These are phyloP conservation scores for Anabas testudineus DNA, from an alignment of 2,797 vertebrate species.

Conservation along the genomic window DNA sequence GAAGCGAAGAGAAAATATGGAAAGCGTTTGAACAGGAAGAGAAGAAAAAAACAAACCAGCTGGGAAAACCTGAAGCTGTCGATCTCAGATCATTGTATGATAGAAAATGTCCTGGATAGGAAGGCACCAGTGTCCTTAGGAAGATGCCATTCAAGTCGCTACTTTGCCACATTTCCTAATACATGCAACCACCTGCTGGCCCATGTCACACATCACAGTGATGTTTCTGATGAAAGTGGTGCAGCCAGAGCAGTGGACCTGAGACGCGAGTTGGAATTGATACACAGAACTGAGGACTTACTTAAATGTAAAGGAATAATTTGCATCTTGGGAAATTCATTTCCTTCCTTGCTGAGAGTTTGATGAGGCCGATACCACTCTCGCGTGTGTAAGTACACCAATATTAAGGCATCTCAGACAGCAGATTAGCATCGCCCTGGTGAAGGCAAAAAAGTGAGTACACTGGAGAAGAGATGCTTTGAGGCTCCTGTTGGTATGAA, in stretches of 20 bases:
- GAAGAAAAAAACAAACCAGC: neutral
- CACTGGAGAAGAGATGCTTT: too few relatives aligned
- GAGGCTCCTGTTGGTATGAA: too few relatives aligned
- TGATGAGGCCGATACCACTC: too few relatives aligned
- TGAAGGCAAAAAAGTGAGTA: too few relatives aligned
- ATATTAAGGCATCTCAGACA: neutral
- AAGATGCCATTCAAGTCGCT: neutral
- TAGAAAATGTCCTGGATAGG: neutral
- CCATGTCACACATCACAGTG: neutral
- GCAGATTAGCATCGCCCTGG: neutral
- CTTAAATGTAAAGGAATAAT: neutral
- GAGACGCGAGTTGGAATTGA: neutral
- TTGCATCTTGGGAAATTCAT: neutral
- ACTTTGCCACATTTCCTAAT: neutral
- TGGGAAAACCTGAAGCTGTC: constrained; percentile 15
- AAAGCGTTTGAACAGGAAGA: constrained; percentile 42
- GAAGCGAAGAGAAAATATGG: neutral
- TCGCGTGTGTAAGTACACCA: neutral
- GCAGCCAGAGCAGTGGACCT: neutral
- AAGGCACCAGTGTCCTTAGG: neutral
- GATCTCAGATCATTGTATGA: neutral
- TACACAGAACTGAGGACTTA: neutral
- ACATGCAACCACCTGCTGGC: neutral
- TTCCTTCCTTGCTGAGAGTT: neutral
- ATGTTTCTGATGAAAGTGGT: neutral